phyloP scores from a whole-genome alignment of 2,888 invertebrate genomes.

The Anorthoa munda region DNA sequence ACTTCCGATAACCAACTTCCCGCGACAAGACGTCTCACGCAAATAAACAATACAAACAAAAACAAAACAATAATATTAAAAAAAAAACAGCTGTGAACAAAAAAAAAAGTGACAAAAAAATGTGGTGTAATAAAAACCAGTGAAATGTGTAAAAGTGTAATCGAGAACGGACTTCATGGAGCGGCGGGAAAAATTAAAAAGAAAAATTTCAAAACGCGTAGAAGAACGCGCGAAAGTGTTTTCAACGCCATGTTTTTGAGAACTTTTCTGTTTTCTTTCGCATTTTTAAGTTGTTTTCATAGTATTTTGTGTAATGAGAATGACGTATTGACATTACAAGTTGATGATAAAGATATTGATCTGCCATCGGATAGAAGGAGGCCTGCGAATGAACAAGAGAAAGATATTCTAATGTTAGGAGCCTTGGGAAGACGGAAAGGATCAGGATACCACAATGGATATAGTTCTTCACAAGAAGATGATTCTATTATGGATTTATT shows the following conservation, averaged over 20 bases:
- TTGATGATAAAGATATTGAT: slow-evolving; percentile 81
- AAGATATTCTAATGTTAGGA: slow-evolving; percentile 94
- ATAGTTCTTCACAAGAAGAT: slow-evolving; percentile 89
- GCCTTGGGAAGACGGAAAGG: slow-evolving; percentile 93
- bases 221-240: slow-evolving; percentile 71
- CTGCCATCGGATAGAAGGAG: slow-evolving; percentile 84
- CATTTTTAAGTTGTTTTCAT: slow-evolving; percentile 72
- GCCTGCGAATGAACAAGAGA: slow-evolving; percentile 93
- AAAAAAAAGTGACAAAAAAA: slow-evolving; percentile 59
- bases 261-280: slow-evolving; percentile 70
- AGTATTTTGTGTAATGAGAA: slow-evolving; percentile 79
- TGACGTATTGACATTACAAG: slow-evolving; percentile 87
- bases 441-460: slow-evolving; percentile 83
- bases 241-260: slow-evolving; percentile 65
- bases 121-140: slow-evolving; percentile 71
- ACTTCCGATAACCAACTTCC: slow-evolving; percentile 85
- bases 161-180: slow-evolving; percentile 73
- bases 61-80: slow-evolving; percentile 56
- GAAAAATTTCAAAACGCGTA: slow-evolving; percentile 82
- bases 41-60: slow-evolving; percentile 64
- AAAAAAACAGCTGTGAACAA: slow-evolving; percentile 53
- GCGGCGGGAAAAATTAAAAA: slow-evolving; percentile 78
- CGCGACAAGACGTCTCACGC: slow-evolving; percentile 80
- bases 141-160: slow-evolving; percentile 76
- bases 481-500: slow-evolving; percentile 95